Evolutionary conservation across 2,888 invertebrate genomes (phyloP).

Genomic region (Osmoderma eremita): DNA sequence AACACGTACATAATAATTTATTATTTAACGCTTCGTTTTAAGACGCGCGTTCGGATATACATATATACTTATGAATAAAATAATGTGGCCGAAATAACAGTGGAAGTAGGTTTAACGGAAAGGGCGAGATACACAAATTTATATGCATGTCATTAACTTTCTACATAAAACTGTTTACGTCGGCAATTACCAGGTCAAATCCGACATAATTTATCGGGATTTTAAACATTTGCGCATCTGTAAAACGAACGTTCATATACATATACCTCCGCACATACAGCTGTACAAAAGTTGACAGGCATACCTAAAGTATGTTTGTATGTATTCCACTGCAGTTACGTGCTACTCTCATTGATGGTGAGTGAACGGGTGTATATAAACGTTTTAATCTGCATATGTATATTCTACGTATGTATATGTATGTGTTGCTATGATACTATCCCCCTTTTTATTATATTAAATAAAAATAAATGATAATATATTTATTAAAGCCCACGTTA

Average conservation of each 20-base stretch:
- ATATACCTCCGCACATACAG: too few relatives aligned
- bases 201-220: constrained; percentile 32
- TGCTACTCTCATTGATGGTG: too few relatives aligned
- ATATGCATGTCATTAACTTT: constrained; percentile 53
- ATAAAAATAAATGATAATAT: too few relatives aligned
- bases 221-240: constrained; percentile 33
- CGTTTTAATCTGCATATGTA: neutral
- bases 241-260: neutral
- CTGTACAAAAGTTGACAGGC: too few relatives aligned
- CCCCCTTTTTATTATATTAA: too few relatives aligned
- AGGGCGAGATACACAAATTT: constrained; percentile 48
- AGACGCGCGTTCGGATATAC: constrained; percentile 5
- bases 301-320: too few relatives aligned
- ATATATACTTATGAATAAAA: constrained; percentile 29
- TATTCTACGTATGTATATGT: too few relatives aligned
- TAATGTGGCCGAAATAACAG: constrained; percentile 36
- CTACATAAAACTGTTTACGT: constrained; percentile 50
- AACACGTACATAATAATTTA: neutral
- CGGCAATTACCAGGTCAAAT: constrained; percentile 49
- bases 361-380: too few relatives aligned
- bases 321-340: too few relatives aligned
- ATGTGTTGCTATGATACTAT: too few relatives aligned
- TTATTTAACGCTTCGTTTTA: constrained; percentile 10
- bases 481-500: too few relatives aligned
- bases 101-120: constrained; percentile 52